Conservation (phyloP, 2,797 vertebrate genomes). For the Potorous gilbertii region DNA sequence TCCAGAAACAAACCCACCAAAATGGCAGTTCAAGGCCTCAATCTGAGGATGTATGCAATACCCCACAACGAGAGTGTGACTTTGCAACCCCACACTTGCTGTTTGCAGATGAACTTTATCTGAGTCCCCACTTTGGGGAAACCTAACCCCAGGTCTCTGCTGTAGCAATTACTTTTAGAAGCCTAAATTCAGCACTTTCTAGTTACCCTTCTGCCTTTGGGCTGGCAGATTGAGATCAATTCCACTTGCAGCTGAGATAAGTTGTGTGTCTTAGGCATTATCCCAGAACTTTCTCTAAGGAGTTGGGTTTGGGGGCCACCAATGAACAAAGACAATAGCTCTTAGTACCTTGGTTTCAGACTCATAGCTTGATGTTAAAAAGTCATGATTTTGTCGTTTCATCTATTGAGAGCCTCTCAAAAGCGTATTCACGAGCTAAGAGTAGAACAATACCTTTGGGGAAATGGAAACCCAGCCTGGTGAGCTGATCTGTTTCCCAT, state of each 20-base stretch:
- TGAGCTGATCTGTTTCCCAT: neutral
- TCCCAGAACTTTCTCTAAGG: neutral
- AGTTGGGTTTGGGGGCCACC: neutral
- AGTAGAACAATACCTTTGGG: neutral
- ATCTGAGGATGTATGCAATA: neutral
- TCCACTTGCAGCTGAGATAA: neutral
- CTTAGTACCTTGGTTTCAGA: neutral
- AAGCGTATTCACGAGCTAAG: neutral
- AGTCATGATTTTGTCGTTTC: neutral
- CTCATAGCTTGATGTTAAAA: neutral
- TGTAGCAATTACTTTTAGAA: neutral
- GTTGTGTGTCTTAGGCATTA: neutral
- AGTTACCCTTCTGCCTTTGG: neutral
- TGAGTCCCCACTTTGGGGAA: neutral
- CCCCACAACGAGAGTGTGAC: neutral
- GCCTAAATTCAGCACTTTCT: neutral
- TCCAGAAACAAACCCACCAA: neutral
- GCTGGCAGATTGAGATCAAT: neutral
- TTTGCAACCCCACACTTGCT: neutral
- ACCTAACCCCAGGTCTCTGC: neutral
- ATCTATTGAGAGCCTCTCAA: neutral
- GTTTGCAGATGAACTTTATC: neutral
- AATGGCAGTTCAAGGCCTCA: neutral
- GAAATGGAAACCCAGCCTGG: neutral
- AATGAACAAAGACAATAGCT: neutral